Evolutionary conservation across 2,888 invertebrate genomes (phyloP).

Genomic region (Thecocarcelia acutangulata): DNA sequence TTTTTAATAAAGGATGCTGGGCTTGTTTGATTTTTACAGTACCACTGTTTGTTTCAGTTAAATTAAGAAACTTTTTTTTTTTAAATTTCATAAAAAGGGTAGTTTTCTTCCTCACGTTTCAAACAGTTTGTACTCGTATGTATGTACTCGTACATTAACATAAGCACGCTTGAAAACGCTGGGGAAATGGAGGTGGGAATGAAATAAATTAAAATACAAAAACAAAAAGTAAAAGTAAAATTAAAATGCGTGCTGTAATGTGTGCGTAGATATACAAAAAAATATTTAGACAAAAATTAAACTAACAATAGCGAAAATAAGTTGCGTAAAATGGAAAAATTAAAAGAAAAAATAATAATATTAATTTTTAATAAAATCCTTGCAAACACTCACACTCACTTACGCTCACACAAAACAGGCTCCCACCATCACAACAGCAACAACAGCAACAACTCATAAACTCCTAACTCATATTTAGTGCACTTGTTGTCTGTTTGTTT

Average conservation of each 20-base stretch:
- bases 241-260: slow-evolving; percentile 48
- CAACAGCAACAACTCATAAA: slow-evolving; percentile 32
- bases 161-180: slow-evolving; percentile 52
- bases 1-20: too few relatives aligned
- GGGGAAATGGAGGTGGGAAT: slow-evolving; percentile 12
- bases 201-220: slow-evolving; percentile 28
- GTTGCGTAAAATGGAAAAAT: slow-evolving; percentile 32
- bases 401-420: slow-evolving; percentile 42
- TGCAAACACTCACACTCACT: slow-evolving; percentile 33
- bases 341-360: slow-evolving; percentile 12
- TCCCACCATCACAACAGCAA: slow-evolving; percentile 53
- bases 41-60: too few relatives aligned
- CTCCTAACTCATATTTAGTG: slow-evolving; percentile 51
- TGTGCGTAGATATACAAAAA: slow-evolving; percentile 30
- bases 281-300: slow-evolving; percentile 45
- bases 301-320: slow-evolving; percentile 7
- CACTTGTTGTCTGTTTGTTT: slow-evolving; percentile 23
- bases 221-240: slow-evolving; percentile 16
- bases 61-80: too few relatives aligned
- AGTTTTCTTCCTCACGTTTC: slow-evolving; percentile 69
- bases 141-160: slow-evolving; percentile 48
- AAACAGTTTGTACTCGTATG: slow-evolving; percentile 38
- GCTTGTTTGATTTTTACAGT: too few relatives aligned
- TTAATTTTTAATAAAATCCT: slow-evolving; percentile 51
- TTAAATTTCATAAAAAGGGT: slow-evolving; percentile 70